Evolutionary conservation across 2,797 vertebrate species (phyloP), one percentile per base, ranked within the genome.

Genomic region (Xerus rutilus): DNA sequence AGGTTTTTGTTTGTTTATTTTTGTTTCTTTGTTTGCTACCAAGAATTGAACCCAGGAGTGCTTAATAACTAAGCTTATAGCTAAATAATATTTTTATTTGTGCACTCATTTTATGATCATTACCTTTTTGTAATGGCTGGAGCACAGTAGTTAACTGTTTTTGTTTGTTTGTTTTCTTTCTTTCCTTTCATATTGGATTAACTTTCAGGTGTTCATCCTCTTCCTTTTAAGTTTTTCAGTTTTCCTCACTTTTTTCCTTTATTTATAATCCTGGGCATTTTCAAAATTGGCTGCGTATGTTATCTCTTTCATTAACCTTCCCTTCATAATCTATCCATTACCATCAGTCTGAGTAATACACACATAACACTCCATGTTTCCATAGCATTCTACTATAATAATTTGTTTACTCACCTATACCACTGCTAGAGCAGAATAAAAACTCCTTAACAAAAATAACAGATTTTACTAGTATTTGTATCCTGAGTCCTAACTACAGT

Each of bases 391-490:
- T 59, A 62, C 23, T 74, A 32, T 32, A 76, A 43, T 57, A n/a
- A 21, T 76, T 65, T 28, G 2, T 82, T 81, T 49, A 47, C 10
- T 76, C 91, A 9, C 20, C 69, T 91, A 64, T 59, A 74, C 13
- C 32, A 67, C 67, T 86, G 25, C 13, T 57, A 87, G 10, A 76
- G 7, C 6, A 74, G 57, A 82, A 67, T 67, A 47, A 39, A 74
- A 74, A 74, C 35, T 65, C 11, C 23, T 86, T 91, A 86, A 86
- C 13, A 81, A 23, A 73, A 54, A 74, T 3, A 81, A 67, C n/a
- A 20, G 28, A 94, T 91, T 57, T 86, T 86, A 43, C 64, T 59
- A 72, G 15, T 35, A 72, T 64, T 65, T 94, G 13, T 39, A 94
- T n/a, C 14, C 15, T 9, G 43, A 85, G 3, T 10, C 73, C 18